Conservation (phyloP, 1,140 invertebrate genomes). For the Drosophila gunungcola region DNA sequence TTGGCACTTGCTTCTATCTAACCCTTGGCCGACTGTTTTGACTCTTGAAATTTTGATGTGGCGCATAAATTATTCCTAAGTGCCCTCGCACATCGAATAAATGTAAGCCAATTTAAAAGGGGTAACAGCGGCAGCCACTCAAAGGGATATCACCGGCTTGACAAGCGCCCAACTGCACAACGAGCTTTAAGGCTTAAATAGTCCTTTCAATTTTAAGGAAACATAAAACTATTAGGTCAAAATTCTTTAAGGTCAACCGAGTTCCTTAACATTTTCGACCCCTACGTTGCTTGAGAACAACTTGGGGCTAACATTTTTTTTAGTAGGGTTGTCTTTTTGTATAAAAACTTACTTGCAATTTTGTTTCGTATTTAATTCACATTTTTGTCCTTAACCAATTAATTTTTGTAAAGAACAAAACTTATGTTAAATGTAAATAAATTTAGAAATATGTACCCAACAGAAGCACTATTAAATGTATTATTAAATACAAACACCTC, state of each 20-base stretch:
- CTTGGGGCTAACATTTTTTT: no score
- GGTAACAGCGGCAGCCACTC: slow-evolving; percentile 22
- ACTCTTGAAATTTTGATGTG: slow-evolving; percentile 56
- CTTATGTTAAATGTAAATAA: no score
- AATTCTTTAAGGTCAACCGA: not conserved
- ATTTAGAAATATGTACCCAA: no score
- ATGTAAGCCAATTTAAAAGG: slow-evolving; percentile 66
- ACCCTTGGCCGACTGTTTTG: slow-evolving; percentile 21
- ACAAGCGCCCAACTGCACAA: not conserved
- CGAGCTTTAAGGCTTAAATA: slow-evolving; percentile 5
- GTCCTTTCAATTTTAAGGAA: not conserved
- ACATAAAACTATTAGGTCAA: slow-evolving; percentile 1
- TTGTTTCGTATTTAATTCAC: no score
- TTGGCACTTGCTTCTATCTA: slow-evolving; percentile 45
- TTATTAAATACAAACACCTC: not conserved
- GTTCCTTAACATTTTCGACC: no score
- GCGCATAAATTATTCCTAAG: slow-evolving; percentile 57
- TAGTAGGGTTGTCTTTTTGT: no score
- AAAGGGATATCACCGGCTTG: slow-evolving; percentile 28
- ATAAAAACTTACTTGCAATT: no score
- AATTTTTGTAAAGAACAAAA: no score
- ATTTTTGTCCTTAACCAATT: no score
- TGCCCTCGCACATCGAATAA: slow-evolving; percentile 59
- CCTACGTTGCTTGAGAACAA: no score
- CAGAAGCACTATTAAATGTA: not conserved